Evolutionary conservation across 2,888 invertebrate species (phyloP).

Genomic region (Catocala nupta): DNA sequence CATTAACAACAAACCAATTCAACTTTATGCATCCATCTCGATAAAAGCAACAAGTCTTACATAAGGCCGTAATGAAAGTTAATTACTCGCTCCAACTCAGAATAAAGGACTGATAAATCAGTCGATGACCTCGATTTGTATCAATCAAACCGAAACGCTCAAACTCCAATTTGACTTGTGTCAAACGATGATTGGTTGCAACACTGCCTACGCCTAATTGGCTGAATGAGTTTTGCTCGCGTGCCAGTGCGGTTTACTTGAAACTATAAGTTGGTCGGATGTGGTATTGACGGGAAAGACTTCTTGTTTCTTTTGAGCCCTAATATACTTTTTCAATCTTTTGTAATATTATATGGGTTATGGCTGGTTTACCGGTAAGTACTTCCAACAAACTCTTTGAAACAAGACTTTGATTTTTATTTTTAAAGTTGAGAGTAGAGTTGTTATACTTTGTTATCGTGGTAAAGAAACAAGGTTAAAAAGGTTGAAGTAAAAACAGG

Average conservation of each 20-base stretch:
- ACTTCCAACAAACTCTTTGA: not conserved
- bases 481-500: not conserved
- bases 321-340: constrained; percentile 1
- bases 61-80: constrained; percentile 63
- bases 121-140: constrained; percentile 82
- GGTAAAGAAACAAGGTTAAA: not conserved
- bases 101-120: constrained; percentile 78
- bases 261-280: constrained; percentile 56
- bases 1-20: constrained; percentile 29
- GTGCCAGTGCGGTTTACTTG: constrained; percentile 66
- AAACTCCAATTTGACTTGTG: constrained; percentile 83
- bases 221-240: constrained; percentile 81
- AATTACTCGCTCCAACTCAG: constrained; percentile 62
- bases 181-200: constrained; percentile 86
- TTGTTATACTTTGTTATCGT: not conserved
- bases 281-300: constrained; percentile 40
- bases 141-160: constrained; percentile 81
- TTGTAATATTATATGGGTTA: constrained; percentile 15
- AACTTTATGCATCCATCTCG: constrained; percentile 30
- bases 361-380: constrained; percentile 10
- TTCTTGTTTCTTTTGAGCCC: constrained; percentile 21
- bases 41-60: constrained; percentile 44
- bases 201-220: constrained; percentile 81
- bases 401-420: not conserved
- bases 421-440: too few relatives aligned